Conservation (phyloP, 1,140 invertebrate genomes). For the Lepeophtheirus salmonis region DNA sequence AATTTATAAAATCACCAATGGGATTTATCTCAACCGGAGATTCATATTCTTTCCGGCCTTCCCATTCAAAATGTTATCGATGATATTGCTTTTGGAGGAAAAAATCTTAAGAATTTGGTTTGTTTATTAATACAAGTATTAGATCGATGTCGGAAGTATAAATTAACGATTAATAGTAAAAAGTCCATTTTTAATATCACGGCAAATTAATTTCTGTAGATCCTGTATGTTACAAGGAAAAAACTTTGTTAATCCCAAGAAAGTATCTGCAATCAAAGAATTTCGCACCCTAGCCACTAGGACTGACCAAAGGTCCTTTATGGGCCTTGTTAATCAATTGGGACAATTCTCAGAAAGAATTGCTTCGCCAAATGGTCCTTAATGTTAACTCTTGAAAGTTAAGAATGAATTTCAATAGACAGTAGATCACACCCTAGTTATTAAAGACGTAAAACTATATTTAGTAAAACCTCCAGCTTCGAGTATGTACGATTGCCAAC, state of each 20-base stretch:
- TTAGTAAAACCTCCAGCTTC: conserved; percentile 5
- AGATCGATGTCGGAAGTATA: background rate
- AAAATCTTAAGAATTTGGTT: background rate
- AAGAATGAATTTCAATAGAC: conserved; percentile 15
- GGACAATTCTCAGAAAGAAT: conserved; percentile 10
- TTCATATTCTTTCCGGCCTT: background rate
- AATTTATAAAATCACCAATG: background rate
- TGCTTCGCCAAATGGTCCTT: conserved; percentile 11
- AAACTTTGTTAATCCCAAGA: conserved; percentile 1
- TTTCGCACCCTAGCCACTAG: conserved; percentile 18
- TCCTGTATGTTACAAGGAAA: background rate
- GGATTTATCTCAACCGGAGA: background rate
- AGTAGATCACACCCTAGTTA: conserved; percentile 19
- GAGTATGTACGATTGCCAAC: conserved; percentile 12
- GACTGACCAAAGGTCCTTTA: conserved; percentile 20
- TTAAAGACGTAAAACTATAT: conserved; percentile 17
- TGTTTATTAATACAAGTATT: conserved; percentile 4
- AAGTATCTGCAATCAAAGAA: background rate
- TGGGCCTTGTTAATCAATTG: background rate
- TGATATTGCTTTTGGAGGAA: background rate
- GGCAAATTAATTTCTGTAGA: conserved; percentile 5
- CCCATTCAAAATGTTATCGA: background rate
- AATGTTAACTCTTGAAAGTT: conserved; percentile 19
- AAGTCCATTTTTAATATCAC: conserved; percentile 1
- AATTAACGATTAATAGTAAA: conserved; percentile 12